Evolutionary conservation across 2,888 invertebrate species (phyloP).

Genomic region (Phengaris alcon): DNA sequence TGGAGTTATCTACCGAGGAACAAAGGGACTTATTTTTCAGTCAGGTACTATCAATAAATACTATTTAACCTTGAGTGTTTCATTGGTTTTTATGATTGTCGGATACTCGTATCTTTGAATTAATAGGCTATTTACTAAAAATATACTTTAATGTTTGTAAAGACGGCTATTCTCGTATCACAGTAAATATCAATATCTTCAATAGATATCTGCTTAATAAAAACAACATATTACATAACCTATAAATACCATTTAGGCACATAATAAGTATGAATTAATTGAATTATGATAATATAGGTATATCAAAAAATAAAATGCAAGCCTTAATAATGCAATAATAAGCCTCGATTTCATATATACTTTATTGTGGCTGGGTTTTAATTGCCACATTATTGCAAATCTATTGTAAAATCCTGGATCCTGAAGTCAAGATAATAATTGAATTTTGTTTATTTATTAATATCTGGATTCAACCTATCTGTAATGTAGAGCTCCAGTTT

Average conservation of each 20-base stretch:
- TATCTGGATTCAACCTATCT: too few species aligned
- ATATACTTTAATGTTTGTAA: neutral
- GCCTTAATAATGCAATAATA: neutral
- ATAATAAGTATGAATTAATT: neutral
- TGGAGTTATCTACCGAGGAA: constrained; percentile 79
- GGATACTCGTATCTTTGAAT: neutral
- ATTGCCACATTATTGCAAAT: neutral
- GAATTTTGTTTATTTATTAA: neutral
- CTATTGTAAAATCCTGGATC: neutral
- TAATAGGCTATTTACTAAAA: neutral
- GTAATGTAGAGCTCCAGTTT: too few species aligned
- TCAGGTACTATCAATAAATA: constrained; percentile 79
- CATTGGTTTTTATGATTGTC: neutral
- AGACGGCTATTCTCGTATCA: constrained; percentile 19
- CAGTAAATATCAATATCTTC: neutral
- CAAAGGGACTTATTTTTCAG: constrained; percentile 83
- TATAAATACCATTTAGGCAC: constrained; percentile 19
- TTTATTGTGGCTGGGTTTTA: neutral
- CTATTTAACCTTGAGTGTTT: constrained; percentile 66
- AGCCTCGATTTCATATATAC: neutral
- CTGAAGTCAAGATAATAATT: neutral
- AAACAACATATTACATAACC: constrained; percentile 27
- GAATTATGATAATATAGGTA: neutral
- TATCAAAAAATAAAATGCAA: neutral
- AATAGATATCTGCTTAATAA: neutral